phyloP scores from a whole-genome alignment of 2,797 vertebrate species.

The Echiichthys vipera region DNA sequence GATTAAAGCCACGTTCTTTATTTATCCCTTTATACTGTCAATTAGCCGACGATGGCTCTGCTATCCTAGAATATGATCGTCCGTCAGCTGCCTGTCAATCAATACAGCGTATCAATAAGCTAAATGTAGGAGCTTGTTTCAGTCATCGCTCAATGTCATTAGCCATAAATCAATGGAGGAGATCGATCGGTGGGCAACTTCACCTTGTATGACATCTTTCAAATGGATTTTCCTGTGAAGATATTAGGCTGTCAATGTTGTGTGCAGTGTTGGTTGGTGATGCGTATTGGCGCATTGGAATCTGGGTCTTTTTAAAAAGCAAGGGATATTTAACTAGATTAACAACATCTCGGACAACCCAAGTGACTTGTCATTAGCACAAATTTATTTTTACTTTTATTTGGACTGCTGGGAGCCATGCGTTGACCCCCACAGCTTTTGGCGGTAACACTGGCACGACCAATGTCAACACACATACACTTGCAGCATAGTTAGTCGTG shows the following conservation, averaged over 20 bases:
- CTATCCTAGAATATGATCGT: slow-evolving; percentile 25
- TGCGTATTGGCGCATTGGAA: slow-evolving; percentile 15
- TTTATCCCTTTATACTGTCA: slow-evolving; percentile 37
- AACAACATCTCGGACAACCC: background rate
- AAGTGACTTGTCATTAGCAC: slow-evolving; percentile 15
- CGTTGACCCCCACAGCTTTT: slow-evolving; percentile 7
- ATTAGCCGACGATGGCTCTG: slow-evolving; percentile 34
- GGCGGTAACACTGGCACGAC: slow-evolving; percentile 28
- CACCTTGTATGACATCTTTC: slow-evolving; percentile 63
- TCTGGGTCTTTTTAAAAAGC: slow-evolving; percentile 18
- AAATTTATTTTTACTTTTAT: slow-evolving; percentile 15
- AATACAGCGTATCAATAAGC: slow-evolving; percentile 51
- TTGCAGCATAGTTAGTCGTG: background rate
- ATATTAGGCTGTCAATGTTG: slow-evolving; percentile 34
- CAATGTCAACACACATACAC: slow-evolving; percentile 13
- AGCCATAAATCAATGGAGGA: slow-evolving; percentile 54
- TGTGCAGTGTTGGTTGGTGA: background rate
- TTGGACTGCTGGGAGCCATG: slow-evolving; percentile 7
- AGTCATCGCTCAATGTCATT: slow-evolving; percentile 55
- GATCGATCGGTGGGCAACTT: slow-evolving; percentile 51
- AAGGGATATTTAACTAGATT: slow-evolving; percentile 10
- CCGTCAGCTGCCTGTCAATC: slow-evolving; percentile 36
- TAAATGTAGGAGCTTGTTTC: slow-evolving; percentile 59
- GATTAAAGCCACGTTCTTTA: slow-evolving; percentile 31
- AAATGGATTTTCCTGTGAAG: slow-evolving; percentile 60